A percentile compares a stretch with the other conserved stretches of the same genome.
These are phyloP conservation scores for Aviceda subcristata DNA, from an alignment of 2,113 vertebrate genomes.

Conservation along the genomic window DNA sequence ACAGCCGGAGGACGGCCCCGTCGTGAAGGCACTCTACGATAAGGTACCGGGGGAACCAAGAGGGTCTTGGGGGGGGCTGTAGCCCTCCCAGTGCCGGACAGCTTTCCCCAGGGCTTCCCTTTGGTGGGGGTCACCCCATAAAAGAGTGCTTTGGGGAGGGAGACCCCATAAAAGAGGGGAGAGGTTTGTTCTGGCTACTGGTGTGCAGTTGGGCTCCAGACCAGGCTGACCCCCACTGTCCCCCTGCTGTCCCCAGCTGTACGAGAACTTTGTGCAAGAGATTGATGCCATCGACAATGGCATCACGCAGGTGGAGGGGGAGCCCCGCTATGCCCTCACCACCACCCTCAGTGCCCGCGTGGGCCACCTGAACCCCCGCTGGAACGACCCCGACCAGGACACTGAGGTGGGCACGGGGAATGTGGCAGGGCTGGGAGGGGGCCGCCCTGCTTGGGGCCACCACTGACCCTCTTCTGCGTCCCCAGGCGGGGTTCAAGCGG, in stretches of 20 bases:
- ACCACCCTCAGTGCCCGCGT: constrained; percentile 88
- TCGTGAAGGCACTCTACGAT: constrained; percentile 82
- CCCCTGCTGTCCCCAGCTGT: constrained; percentile 73
- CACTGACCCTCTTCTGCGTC: neutral
- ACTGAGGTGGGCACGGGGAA: neutral
- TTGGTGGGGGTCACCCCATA: neutral
- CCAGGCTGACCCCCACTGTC: accelerated
- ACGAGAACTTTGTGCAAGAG: constrained; percentile 94
- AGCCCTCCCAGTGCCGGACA: accelerated
- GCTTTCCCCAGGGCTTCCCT: neutral
- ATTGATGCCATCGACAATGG: constrained; percentile 94
- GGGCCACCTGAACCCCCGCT: constrained; percentile 85
- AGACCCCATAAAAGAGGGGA: neutral
- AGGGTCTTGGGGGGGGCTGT: neutral
- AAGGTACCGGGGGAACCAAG: constrained; percentile 74
- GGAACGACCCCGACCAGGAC: constrained; percentile 73
- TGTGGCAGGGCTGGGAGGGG: accelerated
- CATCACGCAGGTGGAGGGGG: constrained; percentile 84
- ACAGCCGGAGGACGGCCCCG: constrained; percentile 71
- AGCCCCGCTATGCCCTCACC: constrained; percentile 83
- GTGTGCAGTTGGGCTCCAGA: accelerated
- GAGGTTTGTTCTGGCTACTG: neutral
- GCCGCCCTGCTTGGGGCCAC: no score
- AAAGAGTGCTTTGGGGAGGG: neutral
- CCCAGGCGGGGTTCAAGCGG: constrained; percentile 82